phyloP scores from a whole-genome alignment of 2,797 vertebrate species.

The Glossophaga mutica region DNA sequence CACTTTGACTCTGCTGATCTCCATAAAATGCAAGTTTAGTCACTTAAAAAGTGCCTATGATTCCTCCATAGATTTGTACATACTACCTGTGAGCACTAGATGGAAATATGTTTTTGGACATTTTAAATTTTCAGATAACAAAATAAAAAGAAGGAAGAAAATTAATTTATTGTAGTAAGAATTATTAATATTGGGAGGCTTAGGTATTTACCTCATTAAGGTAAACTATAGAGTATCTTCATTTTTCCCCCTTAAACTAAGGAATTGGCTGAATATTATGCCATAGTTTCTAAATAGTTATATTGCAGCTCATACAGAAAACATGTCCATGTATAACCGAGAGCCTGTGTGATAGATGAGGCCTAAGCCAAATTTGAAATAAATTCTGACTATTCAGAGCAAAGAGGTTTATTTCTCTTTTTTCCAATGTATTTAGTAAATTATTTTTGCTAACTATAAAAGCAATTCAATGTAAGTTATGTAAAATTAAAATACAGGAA shows the following conservation, averaged over 20 bases:
- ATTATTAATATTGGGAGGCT: neutral
- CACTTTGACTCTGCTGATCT: neutral
- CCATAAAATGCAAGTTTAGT: neutral
- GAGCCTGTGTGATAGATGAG: neutral
- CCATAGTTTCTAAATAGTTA: neutral
- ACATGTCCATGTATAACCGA: neutral
- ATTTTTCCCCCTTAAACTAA: neutral
- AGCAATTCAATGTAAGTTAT: neutral
- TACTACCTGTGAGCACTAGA: neutral
- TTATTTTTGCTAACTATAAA: neutral
- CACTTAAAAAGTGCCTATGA: neutral
- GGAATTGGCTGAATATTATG: neutral
- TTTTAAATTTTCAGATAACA: neutral
- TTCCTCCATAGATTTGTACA: neutral
- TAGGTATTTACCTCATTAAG: neutral
- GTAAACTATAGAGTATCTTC: neutral
- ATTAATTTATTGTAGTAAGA: neutral
- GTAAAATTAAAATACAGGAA: constrained; percentile 30
- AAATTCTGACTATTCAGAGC: neutral
- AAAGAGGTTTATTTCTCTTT: neutral
- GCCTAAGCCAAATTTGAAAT: neutral
- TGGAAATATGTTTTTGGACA: neutral
- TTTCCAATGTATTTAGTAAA: neutral
- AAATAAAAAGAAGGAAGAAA: neutral
- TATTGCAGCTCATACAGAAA: neutral